Conservation (phyloP, 2,888 invertebrate genomes). For the Idaea biselata region DNA sequence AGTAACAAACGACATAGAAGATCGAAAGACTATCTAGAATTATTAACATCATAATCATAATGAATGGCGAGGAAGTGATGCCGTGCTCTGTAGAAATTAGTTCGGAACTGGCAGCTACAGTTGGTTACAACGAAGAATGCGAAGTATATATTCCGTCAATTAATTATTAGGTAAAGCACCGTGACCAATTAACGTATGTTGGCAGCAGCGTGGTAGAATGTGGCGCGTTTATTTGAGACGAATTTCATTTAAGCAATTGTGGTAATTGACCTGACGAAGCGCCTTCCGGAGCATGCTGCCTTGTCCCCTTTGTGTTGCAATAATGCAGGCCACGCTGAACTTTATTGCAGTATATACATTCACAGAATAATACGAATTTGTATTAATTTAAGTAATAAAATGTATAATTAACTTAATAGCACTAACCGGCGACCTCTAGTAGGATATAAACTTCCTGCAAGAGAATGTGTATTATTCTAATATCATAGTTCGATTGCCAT, state of each 20-base stretch:
- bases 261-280: slow-evolving; percentile 69
- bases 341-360: slow-evolving; percentile 17
- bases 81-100: neutral
- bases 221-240: slow-evolving; percentile 61
- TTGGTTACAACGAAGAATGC: slow-evolving; percentile 28
- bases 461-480: slow-evolving; percentile 10
- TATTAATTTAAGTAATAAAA: slow-evolving; percentile 14
- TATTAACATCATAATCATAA: neutral
- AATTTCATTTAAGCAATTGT: slow-evolving; percentile 78
- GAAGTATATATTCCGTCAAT: slow-evolving; percentile 27
- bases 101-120: neutral
- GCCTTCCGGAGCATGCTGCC: slow-evolving; percentile 65
- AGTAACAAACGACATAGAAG: neutral
- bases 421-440: neutral
- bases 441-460: slow-evolving; percentile 1
- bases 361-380: neutral
- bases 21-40: neutral
- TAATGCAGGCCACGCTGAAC: slow-evolving; percentile 31
- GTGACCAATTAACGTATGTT: slow-evolving; percentile 73
- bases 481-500: slow-evolving; percentile 40
- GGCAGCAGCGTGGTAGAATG: slow-evolving; percentile 45
- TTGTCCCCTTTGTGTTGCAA: slow-evolving; percentile 51
- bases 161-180: slow-evolving; percentile 74
- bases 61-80: neutral
- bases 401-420: neutral